These are phyloP conservation scores for Geothlypis trichas DNA, from an alignment of 2,113 vertebrate genomes.

Conservation along the genomic window DNA sequence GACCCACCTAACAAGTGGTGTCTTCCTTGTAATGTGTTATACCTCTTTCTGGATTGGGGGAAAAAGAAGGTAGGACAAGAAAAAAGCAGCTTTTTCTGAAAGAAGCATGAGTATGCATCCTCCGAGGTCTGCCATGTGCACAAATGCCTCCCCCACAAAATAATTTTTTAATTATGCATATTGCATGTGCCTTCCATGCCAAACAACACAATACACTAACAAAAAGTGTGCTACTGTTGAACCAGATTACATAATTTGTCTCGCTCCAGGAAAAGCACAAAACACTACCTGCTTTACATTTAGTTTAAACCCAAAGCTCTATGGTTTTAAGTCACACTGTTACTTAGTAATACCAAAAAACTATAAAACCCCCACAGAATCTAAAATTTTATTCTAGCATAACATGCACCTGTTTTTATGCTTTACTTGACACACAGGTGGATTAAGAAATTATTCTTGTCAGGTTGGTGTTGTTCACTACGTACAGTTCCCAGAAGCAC, in stretches of 20 bases:
- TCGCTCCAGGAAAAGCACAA: background rate
- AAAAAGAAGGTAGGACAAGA: too few relatives aligned
- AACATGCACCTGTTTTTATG: background rate
- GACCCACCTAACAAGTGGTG: background rate
- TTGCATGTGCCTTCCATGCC: background rate
- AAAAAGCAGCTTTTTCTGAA: background rate
- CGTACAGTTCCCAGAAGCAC: background rate
- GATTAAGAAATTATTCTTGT: background rate
- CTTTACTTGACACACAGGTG: background rate
- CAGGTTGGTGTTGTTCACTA: background rate
- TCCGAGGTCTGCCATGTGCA: background rate
- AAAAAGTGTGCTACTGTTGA: background rate
- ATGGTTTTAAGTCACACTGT: background rate
- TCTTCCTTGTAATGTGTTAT: background rate
- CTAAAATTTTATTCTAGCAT: background rate
- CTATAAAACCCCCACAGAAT: background rate
- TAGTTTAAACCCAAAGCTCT: background rate
- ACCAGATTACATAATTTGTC: background rate
- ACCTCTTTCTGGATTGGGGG: background rate
- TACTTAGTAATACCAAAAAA: background rate
- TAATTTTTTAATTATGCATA: background rate
- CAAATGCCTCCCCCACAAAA: background rate
- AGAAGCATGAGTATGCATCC: fast-evolving
- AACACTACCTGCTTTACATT: background rate
- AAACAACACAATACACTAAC: background rate